Base-by-base conservation (phyloP, 2,113 vertebrate species). In the Nipponia nippon region DNA sequence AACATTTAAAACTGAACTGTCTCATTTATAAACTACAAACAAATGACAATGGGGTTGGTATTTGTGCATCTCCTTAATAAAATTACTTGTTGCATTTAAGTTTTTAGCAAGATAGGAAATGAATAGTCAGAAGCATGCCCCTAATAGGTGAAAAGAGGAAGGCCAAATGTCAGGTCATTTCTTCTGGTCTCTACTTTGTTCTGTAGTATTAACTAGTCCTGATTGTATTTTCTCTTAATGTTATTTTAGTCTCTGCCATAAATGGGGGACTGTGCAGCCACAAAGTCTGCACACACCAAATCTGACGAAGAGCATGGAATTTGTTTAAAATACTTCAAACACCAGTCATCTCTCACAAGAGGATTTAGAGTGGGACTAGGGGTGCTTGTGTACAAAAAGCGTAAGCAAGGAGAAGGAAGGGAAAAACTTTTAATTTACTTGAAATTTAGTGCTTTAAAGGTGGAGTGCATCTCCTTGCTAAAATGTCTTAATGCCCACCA, bases 291-390 rank as follows among this genome's bases (percentile, higher is more conserved):
- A 30, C 21, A n/a, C 62, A 80, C 19, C 58, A 80, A 69, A 72
- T 94, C 62, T 94, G 84, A 94, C 87, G 58, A 82, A 70, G 76
- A 83, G 36, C 53, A 15, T 53, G 89, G 95, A 86, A 90, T 95
- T 95, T 95, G 93, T 94, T 91, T 96, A 89, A 91, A 94, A 79
- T 95, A 72, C 46, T 82, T 93, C 16, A 65, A 79, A 65, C 47
- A 52, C 18, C 73, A 87, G 70, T 87, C 61, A 61, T 93, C 29
- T 49, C 49, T 93, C 73, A n/a, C 30, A 76, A 72, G 40, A 81
- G 29, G 40, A 59, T 73, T 81, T 83, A 58, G 27, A 56, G 25
- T 49, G 30, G 59, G 27, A 76, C 7, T 65, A 29, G 53, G 56
- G 27, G 9, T 85, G 34, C 72, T 85, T 72, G 46, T 46, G 16